phyloP scores from a whole-genome alignment of 2,113 vertebrate genomes.

The Tupaia chinensis region DNA sequence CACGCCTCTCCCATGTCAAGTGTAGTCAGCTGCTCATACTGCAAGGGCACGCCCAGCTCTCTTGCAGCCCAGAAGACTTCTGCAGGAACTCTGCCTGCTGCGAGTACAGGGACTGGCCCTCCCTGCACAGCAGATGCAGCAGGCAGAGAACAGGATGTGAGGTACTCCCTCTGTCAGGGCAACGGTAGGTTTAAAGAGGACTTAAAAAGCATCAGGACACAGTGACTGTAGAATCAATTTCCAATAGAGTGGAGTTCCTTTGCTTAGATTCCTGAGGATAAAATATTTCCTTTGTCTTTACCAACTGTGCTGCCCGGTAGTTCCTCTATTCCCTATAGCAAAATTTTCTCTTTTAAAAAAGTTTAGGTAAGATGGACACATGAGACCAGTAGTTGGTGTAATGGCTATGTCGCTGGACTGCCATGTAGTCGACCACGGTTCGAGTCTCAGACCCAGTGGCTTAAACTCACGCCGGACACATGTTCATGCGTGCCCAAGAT shows the following conservation, averaged over 20 bases:
- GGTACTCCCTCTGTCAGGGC: too few species aligned
- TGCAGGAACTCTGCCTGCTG: neutral
- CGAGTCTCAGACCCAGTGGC: too few species aligned
- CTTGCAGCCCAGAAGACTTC: neutral
- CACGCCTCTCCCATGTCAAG: neutral
- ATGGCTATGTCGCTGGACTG: too few species aligned
- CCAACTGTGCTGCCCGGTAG: neutral
- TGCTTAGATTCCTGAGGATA: neutral
- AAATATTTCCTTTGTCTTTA: neutral
- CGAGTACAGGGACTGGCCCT: too few species aligned
- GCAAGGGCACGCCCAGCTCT: neutral
- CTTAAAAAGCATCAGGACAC: neutral
- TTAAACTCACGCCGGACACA: too few species aligned
- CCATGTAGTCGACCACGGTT: too few species aligned
- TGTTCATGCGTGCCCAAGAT: too few species aligned
- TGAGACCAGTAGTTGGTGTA: too few species aligned
- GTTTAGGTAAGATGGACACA: neutral
- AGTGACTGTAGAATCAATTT: neutral
- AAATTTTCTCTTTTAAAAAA: neutral
- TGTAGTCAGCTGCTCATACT: neutral
- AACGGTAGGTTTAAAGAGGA: neutral
- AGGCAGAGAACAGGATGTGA: neutral
- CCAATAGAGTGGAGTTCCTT: neutral
- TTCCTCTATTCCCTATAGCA: neutral
- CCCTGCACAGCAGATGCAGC: too few species aligned